Conservation (phyloP, 2,797 vertebrate species). For the Myotis pilosus region DNA sequence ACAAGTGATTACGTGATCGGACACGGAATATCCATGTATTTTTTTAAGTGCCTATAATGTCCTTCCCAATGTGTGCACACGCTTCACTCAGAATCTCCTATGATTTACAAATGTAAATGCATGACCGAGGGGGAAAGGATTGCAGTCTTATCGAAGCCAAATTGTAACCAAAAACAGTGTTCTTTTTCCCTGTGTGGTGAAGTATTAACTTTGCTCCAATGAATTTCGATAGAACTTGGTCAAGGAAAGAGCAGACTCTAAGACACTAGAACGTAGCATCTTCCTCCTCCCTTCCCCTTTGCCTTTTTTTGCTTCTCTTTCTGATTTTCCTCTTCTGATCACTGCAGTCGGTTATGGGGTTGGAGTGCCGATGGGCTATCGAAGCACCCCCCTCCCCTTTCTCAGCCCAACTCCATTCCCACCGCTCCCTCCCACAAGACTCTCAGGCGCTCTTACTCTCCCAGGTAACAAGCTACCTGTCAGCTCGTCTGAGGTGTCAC, state of each 20-base stretch:
- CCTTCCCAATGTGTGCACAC: background rate
- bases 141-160: background rate
- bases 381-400: conserved; percentile 94
- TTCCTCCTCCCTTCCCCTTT: conserved; percentile 69
- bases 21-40: background rate
- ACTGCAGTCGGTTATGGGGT: conserved; percentile 96
- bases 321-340: conserved; percentile 82
- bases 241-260: conserved; percentile 81
- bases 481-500: conserved; percentile 85
- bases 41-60: background rate
- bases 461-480: conserved; percentile 94
- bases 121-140: background rate
- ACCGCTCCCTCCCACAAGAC: conserved; percentile 95
- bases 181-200: conserved; percentile 24
- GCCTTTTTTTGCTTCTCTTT: conserved; percentile 75
- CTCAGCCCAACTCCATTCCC: conserved; percentile 94
- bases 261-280: conserved; percentile 86
- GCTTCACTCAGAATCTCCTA: background rate
- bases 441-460: conserved; percentile 96
- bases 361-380: conserved; percentile 97
- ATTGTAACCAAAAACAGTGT: background rate
- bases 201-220: conserved; percentile 10
- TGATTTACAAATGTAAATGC: conserved; percentile 15
- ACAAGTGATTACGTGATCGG: background rate
- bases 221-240: conserved; percentile 63